Evolutionary conservation across 2,888 invertebrate genomes (phyloP).

Genomic region (Nymphalis c-album): DNA sequence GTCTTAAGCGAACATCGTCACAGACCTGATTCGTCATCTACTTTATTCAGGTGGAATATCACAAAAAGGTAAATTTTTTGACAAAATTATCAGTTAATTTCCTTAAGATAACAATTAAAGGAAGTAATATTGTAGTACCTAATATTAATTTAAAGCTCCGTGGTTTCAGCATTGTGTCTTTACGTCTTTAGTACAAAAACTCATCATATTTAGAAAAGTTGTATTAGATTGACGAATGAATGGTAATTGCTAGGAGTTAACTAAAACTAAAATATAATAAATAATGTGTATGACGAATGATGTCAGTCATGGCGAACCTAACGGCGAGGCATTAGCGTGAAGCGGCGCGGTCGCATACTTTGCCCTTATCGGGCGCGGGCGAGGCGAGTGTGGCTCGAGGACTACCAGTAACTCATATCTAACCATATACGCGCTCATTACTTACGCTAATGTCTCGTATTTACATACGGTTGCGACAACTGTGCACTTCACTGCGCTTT

Average conservation of each 20-base stretch:
- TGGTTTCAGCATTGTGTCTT: too few species aligned
- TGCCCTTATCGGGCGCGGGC: conserved; percentile 29
- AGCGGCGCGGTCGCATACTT: conserved; percentile 22
- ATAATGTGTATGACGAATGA: neutral
- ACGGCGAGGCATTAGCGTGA: conserved; percentile 15
- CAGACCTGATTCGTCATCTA: too few species aligned
- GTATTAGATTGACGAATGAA: neutral
- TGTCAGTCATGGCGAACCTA: conserved; percentile 1
- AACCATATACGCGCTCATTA: conserved; percentile 23
- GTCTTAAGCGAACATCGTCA: too few species aligned
- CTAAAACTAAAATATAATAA: neutral
- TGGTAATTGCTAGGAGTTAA: neutral
- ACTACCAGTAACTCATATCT: conserved; percentile 14
- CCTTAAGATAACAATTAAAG: too few species aligned
- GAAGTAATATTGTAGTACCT: too few species aligned
- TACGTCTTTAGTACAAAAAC: too few species aligned
- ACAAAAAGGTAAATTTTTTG: too few species aligned
- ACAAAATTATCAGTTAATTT: too few species aligned
- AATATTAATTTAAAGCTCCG: too few species aligned
- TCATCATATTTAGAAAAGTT: neutral
- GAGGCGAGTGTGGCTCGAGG: conserved; percentile 6
- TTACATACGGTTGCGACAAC: conserved; percentile 22
- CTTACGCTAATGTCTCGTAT: conserved; percentile 15
- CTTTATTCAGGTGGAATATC: too few species aligned
- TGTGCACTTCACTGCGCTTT: neutral